Evolutionary conservation across 2,888 invertebrate species (phyloP).

Genomic region (Athalia circularis): DNA sequence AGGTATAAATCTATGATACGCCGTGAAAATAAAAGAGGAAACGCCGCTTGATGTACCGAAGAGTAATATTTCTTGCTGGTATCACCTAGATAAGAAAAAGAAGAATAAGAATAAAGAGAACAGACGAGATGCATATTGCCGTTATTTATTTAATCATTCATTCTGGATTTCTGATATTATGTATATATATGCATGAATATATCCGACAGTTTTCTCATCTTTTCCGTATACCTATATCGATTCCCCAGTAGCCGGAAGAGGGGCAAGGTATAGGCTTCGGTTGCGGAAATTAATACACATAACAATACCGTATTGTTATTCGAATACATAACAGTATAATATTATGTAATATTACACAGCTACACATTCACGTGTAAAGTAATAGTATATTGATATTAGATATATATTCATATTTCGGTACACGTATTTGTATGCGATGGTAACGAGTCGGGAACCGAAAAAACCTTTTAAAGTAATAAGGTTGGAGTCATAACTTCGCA

Average conservation of each 20-base stretch:
- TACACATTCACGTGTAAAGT: too few species aligned
- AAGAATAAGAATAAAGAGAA: neutral
- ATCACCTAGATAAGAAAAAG: neutral
- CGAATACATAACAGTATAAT: too few species aligned
- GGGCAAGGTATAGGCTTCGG: too few species aligned
- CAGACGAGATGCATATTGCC: neutral
- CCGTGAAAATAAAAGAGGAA: conserved; percentile 31
- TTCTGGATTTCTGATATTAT: neutral
- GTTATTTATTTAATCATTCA: conserved; percentile 8
- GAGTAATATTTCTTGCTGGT: conserved; percentile 23
- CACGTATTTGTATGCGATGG: conserved; percentile 1
- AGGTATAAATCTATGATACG: neutral
- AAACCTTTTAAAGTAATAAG: conserved; percentile 45
- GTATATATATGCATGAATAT: too few species aligned
- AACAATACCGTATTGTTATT: too few species aligned
- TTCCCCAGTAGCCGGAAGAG: too few species aligned
- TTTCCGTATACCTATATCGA: neutral
- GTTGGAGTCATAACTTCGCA: conserved; percentile 43
- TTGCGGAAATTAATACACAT: too few species aligned
- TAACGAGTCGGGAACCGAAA: conserved; percentile 37
- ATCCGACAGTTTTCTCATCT: neutral
- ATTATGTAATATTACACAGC: too few species aligned
- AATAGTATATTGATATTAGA: too few species aligned
- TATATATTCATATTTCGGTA: neutral
- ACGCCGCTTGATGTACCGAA: neutral